Conservation (phyloP, 2,113 vertebrate species). For the Cranoglanis bouderius region DNA sequence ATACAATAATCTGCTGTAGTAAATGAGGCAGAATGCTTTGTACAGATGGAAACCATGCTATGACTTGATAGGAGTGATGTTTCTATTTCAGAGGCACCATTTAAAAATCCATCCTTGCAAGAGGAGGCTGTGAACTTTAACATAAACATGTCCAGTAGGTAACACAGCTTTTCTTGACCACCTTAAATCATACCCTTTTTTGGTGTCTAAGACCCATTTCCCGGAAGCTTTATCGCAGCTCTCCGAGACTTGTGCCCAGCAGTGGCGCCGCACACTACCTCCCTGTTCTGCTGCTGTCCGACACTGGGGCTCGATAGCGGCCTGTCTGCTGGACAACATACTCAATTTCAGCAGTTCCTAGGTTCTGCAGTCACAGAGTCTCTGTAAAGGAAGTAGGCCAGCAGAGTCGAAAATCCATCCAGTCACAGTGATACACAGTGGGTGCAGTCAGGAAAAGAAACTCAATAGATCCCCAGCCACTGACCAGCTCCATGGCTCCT, state of each 20-base stretch:
- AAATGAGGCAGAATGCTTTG: neutral
- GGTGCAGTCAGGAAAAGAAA: slow-evolving; percentile 43
- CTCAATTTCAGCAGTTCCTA: slow-evolving; percentile 49
- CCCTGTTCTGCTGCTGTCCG: slow-evolving; percentile 22
- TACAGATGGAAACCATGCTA: neutral
- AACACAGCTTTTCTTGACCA: neutral
- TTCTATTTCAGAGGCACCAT: neutral
- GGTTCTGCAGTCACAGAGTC: slow-evolving; percentile 35
- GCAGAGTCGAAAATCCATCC: slow-evolving; percentile 52
- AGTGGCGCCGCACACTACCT: slow-evolving; percentile 34
- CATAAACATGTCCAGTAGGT: neutral
- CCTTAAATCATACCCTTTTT: neutral
- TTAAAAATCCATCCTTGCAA: neutral
- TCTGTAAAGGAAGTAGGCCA: slow-evolving; percentile 44
- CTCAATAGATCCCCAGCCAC: slow-evolving; percentile 42
- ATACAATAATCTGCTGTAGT: neutral
- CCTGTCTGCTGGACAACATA: slow-evolving; percentile 52
- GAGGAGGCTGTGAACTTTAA: neutral
- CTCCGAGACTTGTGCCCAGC: slow-evolving; percentile 1
- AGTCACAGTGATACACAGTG: slow-evolving; percentile 41
- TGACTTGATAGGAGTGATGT: neutral
- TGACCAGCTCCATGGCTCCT: slow-evolving; percentile 33
- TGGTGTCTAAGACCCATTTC: neutral
- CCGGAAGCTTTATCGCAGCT: slow-evolving; percentile 13
- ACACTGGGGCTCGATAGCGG: slow-evolving; percentile 47